Conservation (phyloP, 2,113 vertebrate species). For the Apaloderma vittatum region DNA sequence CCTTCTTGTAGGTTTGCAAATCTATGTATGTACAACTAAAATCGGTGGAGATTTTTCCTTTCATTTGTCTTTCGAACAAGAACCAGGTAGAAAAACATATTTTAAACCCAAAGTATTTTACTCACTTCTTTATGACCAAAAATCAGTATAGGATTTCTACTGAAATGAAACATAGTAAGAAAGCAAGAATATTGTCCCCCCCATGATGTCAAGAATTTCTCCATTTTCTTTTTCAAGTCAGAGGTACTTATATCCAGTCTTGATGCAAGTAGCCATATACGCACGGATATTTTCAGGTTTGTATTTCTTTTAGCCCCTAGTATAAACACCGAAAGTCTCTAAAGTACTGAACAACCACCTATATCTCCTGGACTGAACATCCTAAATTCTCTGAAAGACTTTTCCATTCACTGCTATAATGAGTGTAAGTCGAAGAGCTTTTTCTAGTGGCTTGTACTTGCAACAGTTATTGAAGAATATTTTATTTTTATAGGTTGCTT, state of each 20-base stretch:
- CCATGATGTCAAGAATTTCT: background rate
- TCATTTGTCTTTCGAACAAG: background rate
- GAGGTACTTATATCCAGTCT: background rate
- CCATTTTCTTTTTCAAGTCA: background rate
- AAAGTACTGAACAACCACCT: background rate
- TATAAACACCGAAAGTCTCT: background rate
- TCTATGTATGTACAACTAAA: background rate
- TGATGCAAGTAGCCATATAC: background rate
- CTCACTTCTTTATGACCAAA: background rate
- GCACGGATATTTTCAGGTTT: background rate
- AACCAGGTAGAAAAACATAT: background rate
- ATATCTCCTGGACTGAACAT: background rate
- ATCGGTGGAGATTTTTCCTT: background rate
- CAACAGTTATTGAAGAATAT: background rate
- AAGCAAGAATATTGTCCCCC: background rate
- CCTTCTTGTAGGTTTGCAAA: background rate
- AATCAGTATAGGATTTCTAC: background rate
- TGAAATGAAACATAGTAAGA: background rate
- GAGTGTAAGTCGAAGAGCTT: background rate
- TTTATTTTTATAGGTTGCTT: constrained; percentile 49
- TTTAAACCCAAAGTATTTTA: accelerated
- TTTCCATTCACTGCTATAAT: background rate
- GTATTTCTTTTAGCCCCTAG: background rate
- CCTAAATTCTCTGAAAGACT: background rate
- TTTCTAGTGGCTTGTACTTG: background rate